phyloP scores from a whole-genome alignment of 1,140 invertebrate genomes.

The Bombus huntii region DNA sequence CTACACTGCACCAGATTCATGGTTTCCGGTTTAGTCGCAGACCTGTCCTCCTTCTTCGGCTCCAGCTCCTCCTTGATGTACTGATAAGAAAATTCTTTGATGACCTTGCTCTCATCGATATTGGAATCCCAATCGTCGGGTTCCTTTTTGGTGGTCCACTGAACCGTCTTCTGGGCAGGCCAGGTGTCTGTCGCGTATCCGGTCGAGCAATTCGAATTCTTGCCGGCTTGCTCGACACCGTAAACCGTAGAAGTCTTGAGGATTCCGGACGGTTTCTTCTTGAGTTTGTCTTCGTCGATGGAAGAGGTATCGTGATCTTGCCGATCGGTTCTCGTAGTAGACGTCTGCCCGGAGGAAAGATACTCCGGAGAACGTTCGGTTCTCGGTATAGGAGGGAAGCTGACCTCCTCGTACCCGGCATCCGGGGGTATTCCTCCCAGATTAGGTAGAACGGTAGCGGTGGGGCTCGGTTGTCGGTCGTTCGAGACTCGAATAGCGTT shows the following conservation, averaged over 20 bases:
- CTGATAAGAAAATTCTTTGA: constrained; percentile 82
- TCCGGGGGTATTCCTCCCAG: constrained; percentile 72
- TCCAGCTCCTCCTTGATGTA: constrained; percentile 76
- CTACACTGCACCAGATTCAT: constrained; percentile 83
- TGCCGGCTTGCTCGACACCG: constrained; percentile 51
- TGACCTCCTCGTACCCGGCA: constrained; percentile 77
- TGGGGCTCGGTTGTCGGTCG: constrained; percentile 33
- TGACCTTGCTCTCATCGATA: constrained; percentile 78
- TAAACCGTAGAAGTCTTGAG: constrained; percentile 71
- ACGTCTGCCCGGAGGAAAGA: not conserved
- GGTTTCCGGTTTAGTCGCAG: constrained; percentile 25
- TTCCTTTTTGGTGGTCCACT: constrained; percentile 74
- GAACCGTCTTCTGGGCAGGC: constrained; percentile 73
- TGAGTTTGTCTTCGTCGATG: constrained; percentile 36
- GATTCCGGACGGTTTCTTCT: constrained; percentile 75
- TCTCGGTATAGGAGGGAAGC: constrained; percentile 54
- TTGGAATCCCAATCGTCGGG: constrained; percentile 77
- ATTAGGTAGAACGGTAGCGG: constrained; percentile 1
- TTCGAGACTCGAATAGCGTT: constrained; percentile 21
- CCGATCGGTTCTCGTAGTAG: not conserved
- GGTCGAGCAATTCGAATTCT: constrained; percentile 43
- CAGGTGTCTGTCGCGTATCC: constrained; percentile 68
- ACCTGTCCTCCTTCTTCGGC: constrained; percentile 9
- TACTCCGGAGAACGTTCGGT: constrained; percentile 20
- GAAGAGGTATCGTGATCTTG: not conserved